Conservation (phyloP, 2,888 invertebrate species). For the Margaritifera margaritifera region DNA sequence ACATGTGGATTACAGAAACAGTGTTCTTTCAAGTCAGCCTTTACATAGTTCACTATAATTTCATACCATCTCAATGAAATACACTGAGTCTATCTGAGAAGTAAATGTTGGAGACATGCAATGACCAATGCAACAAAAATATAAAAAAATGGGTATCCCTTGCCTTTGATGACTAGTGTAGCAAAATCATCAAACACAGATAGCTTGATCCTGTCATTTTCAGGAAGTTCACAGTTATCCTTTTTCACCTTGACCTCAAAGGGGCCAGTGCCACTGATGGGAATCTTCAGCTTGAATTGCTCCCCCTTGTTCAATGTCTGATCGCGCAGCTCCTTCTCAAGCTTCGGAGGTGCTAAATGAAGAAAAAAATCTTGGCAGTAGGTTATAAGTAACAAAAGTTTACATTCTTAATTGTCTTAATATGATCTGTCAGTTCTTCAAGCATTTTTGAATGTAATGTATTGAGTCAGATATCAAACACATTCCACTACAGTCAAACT, state of each 20-base stretch:
- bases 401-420: background rate
- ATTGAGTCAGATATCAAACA: no score
- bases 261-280: slow-evolving; percentile 96
- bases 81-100: no score
- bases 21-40: no score
- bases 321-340: slow-evolving; percentile 93
- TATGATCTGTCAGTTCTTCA: background rate
- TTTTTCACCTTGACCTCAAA: slow-evolving; percentile 89
- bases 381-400: background rate
- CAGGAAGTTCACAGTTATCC: slow-evolving; percentile 84
- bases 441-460: background rate
- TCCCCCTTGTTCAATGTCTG: slow-evolving; percentile 94
- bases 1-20: no score
- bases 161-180: slow-evolving; percentile 91
- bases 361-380: background rate
- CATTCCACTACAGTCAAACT: no score
- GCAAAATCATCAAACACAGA: slow-evolving; percentile 94
- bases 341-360: slow-evolving; percentile 77
- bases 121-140: no score
- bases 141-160: background rate
- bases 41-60: no score
- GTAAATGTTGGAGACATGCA: no score
- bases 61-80: no score
- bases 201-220: slow-evolving; percentile 65
- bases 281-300: slow-evolving; percentile 97